Conservation (phyloP, 2,888 invertebrate genomes). For the Drosophila affinis region DNA sequence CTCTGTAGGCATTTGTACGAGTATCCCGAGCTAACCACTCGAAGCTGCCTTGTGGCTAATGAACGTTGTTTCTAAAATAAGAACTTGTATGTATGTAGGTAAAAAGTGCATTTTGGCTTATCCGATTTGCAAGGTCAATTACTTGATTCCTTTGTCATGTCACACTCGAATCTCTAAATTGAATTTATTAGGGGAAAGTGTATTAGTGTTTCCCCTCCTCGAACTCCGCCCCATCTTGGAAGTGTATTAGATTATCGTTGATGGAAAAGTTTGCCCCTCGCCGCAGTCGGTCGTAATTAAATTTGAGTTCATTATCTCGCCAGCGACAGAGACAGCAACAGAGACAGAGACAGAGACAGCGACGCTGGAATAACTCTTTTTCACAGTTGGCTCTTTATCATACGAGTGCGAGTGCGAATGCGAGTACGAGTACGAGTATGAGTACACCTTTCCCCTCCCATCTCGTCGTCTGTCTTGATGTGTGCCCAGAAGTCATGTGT, state of each 20-base stretch:
- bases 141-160: too few species aligned
- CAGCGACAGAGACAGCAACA: slow-evolving; percentile 18
- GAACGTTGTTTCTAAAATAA: too few species aligned
- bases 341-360: slow-evolving; percentile 14
- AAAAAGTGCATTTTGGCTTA: too few species aligned
- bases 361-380: slow-evolving; percentile 59
- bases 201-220: slow-evolving; percentile 1
- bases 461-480: slow-evolving; percentile 5
- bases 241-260: background rate
- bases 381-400: slow-evolving; percentile 39
- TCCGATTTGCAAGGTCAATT: too few species aligned
- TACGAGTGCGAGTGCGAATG: background rate
- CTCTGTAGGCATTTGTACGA: background rate
- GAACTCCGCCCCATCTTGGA: slow-evolving; percentile 1
- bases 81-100: too few species aligned
- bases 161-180: background rate
- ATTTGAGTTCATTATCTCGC: slow-evolving; percentile 55
- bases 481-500: slow-evolving; percentile 37
- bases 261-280: slow-evolving; percentile 15
- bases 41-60: too few species aligned
- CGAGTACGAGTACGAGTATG: too few species aligned
- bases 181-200: background rate
- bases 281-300: slow-evolving; percentile 48
- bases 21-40: background rate
- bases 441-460: too few species aligned